Conservation (phyloP, 2,113 vertebrate genomes). For the Xiphophorus hellerii region DNA sequence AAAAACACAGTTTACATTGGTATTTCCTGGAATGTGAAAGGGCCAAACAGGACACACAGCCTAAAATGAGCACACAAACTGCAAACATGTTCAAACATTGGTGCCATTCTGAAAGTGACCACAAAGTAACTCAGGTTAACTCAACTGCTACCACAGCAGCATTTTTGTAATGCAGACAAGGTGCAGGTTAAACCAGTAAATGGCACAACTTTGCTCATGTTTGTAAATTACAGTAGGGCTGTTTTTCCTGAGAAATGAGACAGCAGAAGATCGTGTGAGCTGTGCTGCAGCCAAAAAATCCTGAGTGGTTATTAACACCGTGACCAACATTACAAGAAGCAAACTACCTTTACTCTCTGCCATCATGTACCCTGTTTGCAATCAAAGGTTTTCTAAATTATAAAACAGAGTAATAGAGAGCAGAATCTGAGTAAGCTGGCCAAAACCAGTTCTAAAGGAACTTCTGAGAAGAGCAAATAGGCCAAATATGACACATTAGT, state of each 20-base stretch:
- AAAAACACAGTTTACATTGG: constrained; percentile 66
- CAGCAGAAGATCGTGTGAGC: constrained; percentile 26
- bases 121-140: constrained; percentile 52
- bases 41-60: constrained; percentile 58
- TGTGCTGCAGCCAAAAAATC: constrained; percentile 23
- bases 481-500: constrained; percentile 23
- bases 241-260: constrained; percentile 23
- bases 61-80: constrained; percentile 53
- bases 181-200: constrained; percentile 19
- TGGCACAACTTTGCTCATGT: constrained; percentile 21
- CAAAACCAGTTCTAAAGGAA: constrained; percentile 20
- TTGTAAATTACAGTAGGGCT: constrained; percentile 29
- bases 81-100: constrained; percentile 62
- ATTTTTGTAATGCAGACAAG: constrained; percentile 6
- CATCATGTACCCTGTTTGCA: constrained; percentile 35
- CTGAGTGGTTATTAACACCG: constrained; percentile 33
- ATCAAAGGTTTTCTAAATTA: constrained; percentile 46
- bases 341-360: constrained; percentile 53
- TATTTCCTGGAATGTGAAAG: constrained; percentile 75
- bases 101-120: constrained; percentile 23
- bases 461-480: constrained; percentile 28
- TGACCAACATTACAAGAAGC: constrained; percentile 28
- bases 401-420: constrained; percentile 12
- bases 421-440: constrained; percentile 39
- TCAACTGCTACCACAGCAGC: constrained; percentile 9